Evolutionary conservation across 2,888 invertebrate genomes (phyloP).

Genomic region (Schizotus pectinicornis): DNA sequence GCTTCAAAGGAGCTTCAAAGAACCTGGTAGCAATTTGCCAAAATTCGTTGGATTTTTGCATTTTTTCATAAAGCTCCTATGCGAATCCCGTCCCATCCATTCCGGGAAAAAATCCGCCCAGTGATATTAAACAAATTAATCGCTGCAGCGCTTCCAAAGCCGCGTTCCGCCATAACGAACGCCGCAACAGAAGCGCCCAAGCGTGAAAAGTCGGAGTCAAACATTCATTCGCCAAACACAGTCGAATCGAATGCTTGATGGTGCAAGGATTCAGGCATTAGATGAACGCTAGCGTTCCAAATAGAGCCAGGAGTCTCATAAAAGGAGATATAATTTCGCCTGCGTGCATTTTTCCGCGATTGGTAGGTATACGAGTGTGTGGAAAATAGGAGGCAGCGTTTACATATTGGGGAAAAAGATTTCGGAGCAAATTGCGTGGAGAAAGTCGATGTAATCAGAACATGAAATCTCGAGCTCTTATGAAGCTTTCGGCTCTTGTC

Average conservation of each 20-base stretch:
- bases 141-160: no score
- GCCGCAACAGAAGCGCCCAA: conserved; percentile 15
- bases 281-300: conserved; percentile 8
- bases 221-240: conserved; percentile 18
- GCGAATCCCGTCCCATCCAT: no score
- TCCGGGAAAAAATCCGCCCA: no score
- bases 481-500: conserved; percentile 34
- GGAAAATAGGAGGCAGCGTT: conserved; percentile 41
- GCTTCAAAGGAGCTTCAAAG: no score
- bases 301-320: conserved; percentile 5
- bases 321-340: conserved; percentile 30
- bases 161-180: no score
- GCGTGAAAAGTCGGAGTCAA: conserved; percentile 26
- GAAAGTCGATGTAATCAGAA: conserved; percentile 34
- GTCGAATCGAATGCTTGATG: conserved; percentile 17
- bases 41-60: no score
- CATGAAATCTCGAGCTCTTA: conserved; percentile 41
- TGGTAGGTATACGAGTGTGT: conserved; percentile 12
- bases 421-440: conserved; percentile 45
- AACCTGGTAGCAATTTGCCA: no score
- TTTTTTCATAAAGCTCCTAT: no score
- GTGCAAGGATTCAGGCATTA: conserved; percentile 9
- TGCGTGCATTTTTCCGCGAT: conserved; percentile 36
- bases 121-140: no score
- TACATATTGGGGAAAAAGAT: conserved; percentile 45